Percentiles rank a stretch among this genome's conserved stretches.
These are phyloP conservation scores for Crossocerus cetratus DNA, from an alignment of 2,888 invertebrate genomes.

Conservation along the genomic window DNA sequence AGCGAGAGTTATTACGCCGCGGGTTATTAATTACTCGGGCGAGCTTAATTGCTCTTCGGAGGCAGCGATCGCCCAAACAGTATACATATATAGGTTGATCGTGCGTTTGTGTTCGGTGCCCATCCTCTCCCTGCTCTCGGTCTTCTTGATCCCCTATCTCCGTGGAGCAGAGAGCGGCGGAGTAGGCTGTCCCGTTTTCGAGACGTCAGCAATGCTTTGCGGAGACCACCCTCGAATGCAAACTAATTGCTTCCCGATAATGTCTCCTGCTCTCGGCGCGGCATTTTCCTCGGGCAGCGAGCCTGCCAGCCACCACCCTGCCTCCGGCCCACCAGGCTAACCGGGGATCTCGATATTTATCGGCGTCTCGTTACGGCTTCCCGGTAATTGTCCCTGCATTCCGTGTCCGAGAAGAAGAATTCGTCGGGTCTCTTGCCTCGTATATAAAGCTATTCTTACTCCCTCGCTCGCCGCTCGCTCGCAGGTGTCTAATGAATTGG, in stretches of 20 bases:
- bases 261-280: background rate
- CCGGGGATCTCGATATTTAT: constrained; percentile 19
- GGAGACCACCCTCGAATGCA: constrained; percentile 22
- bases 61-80: constrained; percentile 52
- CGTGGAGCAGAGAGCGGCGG: background rate
- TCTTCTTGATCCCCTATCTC: background rate
- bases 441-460: no score
- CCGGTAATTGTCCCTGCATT: background rate
- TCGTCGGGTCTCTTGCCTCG: no score
- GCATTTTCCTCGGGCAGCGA: constrained; percentile 1
- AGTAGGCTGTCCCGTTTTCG: background rate
- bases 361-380: constrained; percentile 11
- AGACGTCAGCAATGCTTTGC: constrained; percentile 19
- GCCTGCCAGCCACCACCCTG: constrained; percentile 3
- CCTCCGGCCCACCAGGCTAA: background rate
- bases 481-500: no score
- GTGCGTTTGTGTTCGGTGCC: constrained; percentile 14
- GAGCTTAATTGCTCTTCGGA: constrained; percentile 58
- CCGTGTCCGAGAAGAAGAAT: no score
- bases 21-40: constrained; percentile 62
- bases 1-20: constrained; percentile 39
- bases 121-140: background rate
- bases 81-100: constrained; percentile 33
- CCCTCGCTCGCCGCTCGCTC: no score
- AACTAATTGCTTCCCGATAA: constrained; percentile 48